A percentile compares a stretch with the other conserved stretches of the same genome.
These are phyloP conservation scores for Hemicordylus capensis DNA, from an alignment of 2,113 vertebrate species.

Conservation along the genomic window DNA sequence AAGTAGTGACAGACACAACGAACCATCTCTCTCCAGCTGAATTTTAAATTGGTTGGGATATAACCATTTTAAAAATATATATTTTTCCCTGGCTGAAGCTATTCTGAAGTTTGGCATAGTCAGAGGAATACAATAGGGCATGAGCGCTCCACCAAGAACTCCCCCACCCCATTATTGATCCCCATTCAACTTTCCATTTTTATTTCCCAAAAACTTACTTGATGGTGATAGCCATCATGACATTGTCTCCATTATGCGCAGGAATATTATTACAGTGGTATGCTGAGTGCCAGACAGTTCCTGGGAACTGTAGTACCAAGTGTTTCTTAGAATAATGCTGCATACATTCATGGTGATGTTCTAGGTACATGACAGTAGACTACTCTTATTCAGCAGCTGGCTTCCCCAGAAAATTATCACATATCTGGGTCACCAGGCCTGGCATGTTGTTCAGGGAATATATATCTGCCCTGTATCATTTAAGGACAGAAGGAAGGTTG, in stretches of 20 bases:
- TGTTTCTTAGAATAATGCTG: too few species aligned
- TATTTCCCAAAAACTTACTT: not conserved
- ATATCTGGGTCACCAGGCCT: not conserved
- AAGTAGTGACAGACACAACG: rapidly evolving
- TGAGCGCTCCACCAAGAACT: too few species aligned
- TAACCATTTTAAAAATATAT: not conserved
- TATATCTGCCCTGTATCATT: not conserved
- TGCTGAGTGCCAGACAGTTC: not conserved
- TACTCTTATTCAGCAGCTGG: not conserved
- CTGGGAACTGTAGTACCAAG: not conserved
- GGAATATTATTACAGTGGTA: not conserved
- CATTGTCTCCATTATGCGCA: too few species aligned
- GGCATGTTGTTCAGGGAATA: not conserved
- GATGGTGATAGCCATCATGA: not conserved
- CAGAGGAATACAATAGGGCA: not conserved
- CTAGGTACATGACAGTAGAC: not conserved
- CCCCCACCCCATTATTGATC: not conserved
- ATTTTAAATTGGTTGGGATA: too few species aligned
- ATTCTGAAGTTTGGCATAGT: not conserved
- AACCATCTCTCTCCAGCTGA: not conserved
- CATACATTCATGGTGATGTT: too few species aligned
- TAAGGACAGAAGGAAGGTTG: not conserved
- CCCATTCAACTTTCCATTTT: not conserved
- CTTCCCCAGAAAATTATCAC: not conserved
- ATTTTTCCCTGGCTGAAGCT: not conserved